Evolutionary conservation across 2,888 invertebrate genomes (phyloP), one percentile per base, ranked within the genome.

Genomic region (Priocnemis perturbator): DNA sequence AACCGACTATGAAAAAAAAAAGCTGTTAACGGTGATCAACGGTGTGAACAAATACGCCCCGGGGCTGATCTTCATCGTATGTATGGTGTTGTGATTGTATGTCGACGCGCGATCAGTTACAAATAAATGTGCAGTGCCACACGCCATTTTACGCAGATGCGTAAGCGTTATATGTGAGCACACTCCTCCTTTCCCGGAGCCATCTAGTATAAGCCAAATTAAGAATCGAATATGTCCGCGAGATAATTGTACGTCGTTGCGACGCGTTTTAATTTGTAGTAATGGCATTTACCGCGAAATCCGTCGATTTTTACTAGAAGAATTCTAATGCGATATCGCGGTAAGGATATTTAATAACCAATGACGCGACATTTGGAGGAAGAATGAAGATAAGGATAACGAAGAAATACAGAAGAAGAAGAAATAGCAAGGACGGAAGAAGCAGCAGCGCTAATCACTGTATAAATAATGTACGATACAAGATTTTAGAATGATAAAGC

Each of bases 401-500:
- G 11, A 37, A 37, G 37, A 37, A 9, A 37, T 1, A 11, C 2
- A 3, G 37, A 3, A 37, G 37, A 37, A 37, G 37, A 37, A 70
- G 69, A 57, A 60, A 63, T 26, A 45, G 47, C 37, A 37, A 37
- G 37, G 9, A 19, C 50, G 50, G 23, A 14, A 21, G 37, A 69
- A 26, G 37, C 47, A 56, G 7, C 63, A 57, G 57, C 68, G 64
- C 74, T 72, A 63, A 50, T 52, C 58, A 66, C 73, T 81, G 70
- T 71, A 80, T 79, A 77, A 78, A 81, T 79, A 80, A 55, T 83
- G 81, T 84, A 80, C 68, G 73, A 81, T 83, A 77, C 48, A 57
- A 76, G 52, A 60, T 74, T 78, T 67, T 72, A 67, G 73, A 59
- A 56, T 73, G 11, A 57, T 17, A 47, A 50, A 7, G 19, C 59